These are phyloP conservation scores for Gryon sp. DNA, from an alignment of 1,140 invertebrate genomes.

Conservation along the genomic window DNA sequence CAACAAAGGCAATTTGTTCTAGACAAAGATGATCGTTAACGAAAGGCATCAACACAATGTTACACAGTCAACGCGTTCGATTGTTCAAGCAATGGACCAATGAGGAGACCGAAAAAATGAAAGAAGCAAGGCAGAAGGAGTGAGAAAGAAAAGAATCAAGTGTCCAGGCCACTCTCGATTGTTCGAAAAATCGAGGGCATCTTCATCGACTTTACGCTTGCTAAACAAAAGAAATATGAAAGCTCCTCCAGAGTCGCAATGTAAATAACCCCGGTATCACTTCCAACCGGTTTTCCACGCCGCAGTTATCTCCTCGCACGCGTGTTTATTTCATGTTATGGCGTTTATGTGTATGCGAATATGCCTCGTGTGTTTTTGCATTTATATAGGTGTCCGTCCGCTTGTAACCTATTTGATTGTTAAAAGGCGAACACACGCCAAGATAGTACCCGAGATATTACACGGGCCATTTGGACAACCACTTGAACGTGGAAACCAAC, in stretches of 20 bases:
- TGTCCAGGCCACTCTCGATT: conserved; percentile 36
- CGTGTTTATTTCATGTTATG: conserved; percentile 27
- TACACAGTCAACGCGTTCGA: too few species aligned
- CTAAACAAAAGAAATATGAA: conserved; percentile 53
- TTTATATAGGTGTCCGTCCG: conserved; percentile 34
- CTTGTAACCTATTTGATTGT: conserved; percentile 47
- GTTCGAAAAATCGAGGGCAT: conserved; percentile 42
- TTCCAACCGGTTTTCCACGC: conserved; percentile 65
- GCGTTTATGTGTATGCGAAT: neutral
- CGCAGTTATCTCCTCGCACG: conserved; percentile 49
- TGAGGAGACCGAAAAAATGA: too few species aligned
- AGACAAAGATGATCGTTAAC: conserved; percentile 19
- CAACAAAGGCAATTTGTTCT: conserved; percentile 41
- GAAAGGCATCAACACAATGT: conserved; percentile 39
- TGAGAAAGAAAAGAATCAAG: conserved; percentile 30
- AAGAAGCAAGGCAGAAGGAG: too few species aligned
- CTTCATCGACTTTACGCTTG: conserved; percentile 46
- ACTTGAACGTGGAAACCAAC: conserved; percentile 37
- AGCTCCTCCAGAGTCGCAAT: conserved; percentile 35
- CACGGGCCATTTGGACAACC: conserved; percentile 20
- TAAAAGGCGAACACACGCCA: conserved; percentile 20
- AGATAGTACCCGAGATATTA: conserved; percentile 33
- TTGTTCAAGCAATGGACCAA: too few species aligned
- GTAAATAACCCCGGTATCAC: conserved; percentile 61
- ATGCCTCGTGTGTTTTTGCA: conserved; percentile 45